Evolutionary conservation across 2,888 invertebrate species (phyloP).

Genomic region (Pandemis heparana): DNA sequence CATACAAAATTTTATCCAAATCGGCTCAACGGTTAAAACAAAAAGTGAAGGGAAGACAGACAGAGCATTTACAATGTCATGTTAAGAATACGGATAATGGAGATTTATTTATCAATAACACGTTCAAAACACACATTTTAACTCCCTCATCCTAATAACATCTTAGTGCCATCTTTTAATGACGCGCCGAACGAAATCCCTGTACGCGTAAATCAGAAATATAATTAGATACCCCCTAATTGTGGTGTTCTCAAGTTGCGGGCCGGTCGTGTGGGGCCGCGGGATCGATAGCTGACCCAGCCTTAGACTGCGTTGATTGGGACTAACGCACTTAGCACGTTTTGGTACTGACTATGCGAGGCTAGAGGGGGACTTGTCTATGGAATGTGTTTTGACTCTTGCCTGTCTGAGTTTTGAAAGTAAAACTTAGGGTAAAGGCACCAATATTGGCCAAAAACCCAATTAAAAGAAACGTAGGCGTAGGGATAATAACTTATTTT

Average conservation of each 20-base stretch:
- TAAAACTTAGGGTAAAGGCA: too few relatives aligned
- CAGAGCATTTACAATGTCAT: too few relatives aligned
- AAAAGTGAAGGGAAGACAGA: too few relatives aligned
- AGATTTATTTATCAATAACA: too few relatives aligned
- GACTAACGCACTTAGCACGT: conserved; percentile 18
- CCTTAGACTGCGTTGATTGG: conserved; percentile 35
- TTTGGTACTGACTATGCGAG: neutral
- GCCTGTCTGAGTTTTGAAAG: too few relatives aligned
- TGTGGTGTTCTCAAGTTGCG: conserved; percentile 82
- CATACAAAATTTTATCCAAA: too few relatives aligned
- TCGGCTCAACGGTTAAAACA: too few relatives aligned
- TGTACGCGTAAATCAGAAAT: conserved; percentile 76
- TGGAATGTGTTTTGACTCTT: neutral
- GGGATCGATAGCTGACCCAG: conserved; percentile 76
- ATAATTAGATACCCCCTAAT: conserved; percentile 83
- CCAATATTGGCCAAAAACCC: too few relatives aligned
- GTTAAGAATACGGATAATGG: too few relatives aligned
- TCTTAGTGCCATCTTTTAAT: conserved; percentile 30
- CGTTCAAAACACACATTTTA: neutral
- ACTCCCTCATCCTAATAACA: neutral
- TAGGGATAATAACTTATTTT: too few relatives aligned
- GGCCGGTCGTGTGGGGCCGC: conserved; percentile 61
- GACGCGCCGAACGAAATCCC: conserved; percentile 39
- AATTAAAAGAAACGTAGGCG: too few relatives aligned
- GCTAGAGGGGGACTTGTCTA: neutral